These are phyloP conservation scores for Falco peregrinus DNA, from an alignment of 2,797 vertebrate genomes.

Conservation along the genomic window DNA sequence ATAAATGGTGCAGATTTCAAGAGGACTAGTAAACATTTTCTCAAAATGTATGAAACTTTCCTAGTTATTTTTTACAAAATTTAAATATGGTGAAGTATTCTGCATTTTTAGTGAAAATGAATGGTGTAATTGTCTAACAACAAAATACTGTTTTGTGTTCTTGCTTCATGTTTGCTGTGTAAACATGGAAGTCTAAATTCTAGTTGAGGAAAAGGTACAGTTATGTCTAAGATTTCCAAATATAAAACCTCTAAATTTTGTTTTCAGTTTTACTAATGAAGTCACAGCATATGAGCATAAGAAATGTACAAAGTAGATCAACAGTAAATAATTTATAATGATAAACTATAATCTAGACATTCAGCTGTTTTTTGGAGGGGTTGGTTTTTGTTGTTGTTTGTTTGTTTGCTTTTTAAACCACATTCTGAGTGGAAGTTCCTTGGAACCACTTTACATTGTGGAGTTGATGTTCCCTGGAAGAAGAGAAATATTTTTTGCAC, in stretches of 20 bases:
- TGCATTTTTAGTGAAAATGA: background rate
- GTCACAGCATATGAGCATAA: background rate
- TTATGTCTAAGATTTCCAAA: background rate
- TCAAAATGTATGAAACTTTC: background rate
- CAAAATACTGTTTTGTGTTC: background rate
- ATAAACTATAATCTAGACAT: background rate
- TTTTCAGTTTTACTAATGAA: background rate
- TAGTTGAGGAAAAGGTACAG: background rate
- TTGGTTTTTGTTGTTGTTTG: background rate
- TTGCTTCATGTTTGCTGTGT: background rate
- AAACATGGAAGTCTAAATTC: background rate
- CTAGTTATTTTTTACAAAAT: background rate
- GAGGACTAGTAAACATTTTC: background rate
- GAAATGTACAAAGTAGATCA: background rate
- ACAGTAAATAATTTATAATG: background rate
- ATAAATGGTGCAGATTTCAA: background rate
- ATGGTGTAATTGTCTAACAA: background rate
- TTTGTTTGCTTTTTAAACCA: background rate
- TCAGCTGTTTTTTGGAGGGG: background rate
- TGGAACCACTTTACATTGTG: background rate
- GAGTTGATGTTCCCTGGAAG: background rate
- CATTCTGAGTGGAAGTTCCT: background rate
- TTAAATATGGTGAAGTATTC: background rate
- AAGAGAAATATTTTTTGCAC: background rate
- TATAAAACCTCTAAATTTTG: no score